A percentile compares a stretch with the other conserved stretches of the same genome.
Conservation (phyloP, 2,113 vertebrate species). For the Leptocoma aspasia region DNA sequence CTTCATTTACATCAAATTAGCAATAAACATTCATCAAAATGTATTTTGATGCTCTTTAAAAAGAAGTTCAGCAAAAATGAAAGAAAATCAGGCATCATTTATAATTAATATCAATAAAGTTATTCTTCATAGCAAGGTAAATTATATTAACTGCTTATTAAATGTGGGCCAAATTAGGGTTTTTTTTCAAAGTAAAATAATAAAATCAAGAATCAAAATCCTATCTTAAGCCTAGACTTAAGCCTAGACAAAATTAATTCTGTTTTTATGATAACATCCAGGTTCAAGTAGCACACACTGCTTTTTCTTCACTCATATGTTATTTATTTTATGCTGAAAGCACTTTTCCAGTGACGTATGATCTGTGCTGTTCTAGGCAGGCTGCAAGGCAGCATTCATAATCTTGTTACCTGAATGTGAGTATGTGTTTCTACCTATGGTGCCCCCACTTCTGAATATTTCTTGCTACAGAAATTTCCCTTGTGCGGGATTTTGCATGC, state of each 20-base stretch:
- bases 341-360: conserved; percentile 19
- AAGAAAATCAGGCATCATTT: background rate
- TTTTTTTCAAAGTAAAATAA: background rate
- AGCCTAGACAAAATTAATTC: background rate
- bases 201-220: background rate
- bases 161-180: background rate
- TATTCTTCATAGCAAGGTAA: background rate
- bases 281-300: background rate
- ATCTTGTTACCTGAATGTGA: background rate
- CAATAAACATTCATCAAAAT: background rate
- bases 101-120: background rate
- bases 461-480: background rate
- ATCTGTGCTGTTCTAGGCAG: background rate
- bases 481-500: background rate
- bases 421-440: background rate
- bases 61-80: background rate
- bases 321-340: background rate
- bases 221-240: background rate
- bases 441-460: background rate
- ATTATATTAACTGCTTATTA: background rate
- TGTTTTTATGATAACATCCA: background rate
- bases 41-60: background rate
- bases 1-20: background rate
- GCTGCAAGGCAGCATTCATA: background rate
- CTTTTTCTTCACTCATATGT: background rate